Percentiles rank a stretch among this genome's conserved stretches.
Conservation (phyloP, 2,888 invertebrate species). For the Catocala nupta region DNA sequence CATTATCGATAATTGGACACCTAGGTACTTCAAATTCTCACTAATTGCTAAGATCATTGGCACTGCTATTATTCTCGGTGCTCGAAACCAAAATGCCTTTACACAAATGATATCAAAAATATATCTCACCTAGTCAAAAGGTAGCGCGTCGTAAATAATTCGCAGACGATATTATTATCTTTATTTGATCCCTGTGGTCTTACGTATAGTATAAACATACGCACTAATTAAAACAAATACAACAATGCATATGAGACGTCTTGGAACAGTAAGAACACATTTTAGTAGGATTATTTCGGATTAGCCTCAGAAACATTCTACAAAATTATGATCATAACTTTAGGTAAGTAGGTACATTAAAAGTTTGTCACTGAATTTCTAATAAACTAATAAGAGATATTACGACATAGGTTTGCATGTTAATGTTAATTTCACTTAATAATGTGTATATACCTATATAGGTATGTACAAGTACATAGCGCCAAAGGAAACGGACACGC, state of each 20-base stretch:
- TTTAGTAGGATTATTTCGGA: background rate
- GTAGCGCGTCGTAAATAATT: constrained; percentile 2
- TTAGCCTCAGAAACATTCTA: background rate
- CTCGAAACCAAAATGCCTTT: too few relatives aligned
- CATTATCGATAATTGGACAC: too few relatives aligned
- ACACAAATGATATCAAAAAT: too few relatives aligned
- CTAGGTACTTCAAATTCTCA: too few relatives aligned
- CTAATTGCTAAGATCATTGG: too few relatives aligned
- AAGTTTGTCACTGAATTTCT: too few relatives aligned
- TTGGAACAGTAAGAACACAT: background rate
- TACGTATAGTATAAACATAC: background rate
- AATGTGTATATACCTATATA: background rate
- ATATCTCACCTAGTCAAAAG: background rate
- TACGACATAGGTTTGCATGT: too few relatives aligned
- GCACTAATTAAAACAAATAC: background rate
- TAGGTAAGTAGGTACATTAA: too few relatives aligned
- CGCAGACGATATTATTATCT: constrained; percentile 1
- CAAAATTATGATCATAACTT: too few relatives aligned
- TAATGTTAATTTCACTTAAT: background rate
- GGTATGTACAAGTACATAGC: background rate
- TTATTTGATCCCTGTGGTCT: background rate
- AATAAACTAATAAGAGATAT: too few relatives aligned
- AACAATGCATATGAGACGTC: background rate
- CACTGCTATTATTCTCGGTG: too few relatives aligned
- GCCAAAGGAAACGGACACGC: too few relatives aligned